Evolutionary conservation across 2,113 vertebrate species (phyloP), one percentile per base, ranked within the genome.

Genomic region (Hassar affinis): DNA sequence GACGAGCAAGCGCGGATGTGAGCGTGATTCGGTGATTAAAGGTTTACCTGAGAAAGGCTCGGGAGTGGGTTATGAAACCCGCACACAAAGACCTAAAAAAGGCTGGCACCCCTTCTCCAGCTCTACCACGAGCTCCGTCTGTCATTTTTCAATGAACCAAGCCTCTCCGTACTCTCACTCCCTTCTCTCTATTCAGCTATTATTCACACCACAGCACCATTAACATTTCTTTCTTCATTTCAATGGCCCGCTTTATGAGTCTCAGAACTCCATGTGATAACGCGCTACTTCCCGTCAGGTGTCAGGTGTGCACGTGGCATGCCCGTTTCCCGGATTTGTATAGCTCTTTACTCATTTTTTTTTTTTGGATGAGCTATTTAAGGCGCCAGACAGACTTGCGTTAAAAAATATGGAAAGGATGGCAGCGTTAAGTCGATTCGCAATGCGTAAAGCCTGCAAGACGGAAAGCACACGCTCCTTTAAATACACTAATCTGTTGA

Each of bases 401-500:
- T 52, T 4, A 33, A 33, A 52, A 25, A 18, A 51, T 0, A 75
- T 1, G 18, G 15, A 35, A 77, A 77, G 56, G n/a, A 35, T 78
- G 54, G 54, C 35, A 59, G 20, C 52, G 42, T 78, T 78, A 78
- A 59, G 54, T 78, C 54, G 59, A 7, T 78, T 45, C 57, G 75
- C 30, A 57, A 14, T 78, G 10, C 42, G 52, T 78, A 78, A 78
- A 78, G 76, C 54, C 76, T 78, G 20, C 35, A 59, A 57, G 42
- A 33, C 51, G 8, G 51, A 78, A 45, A 15, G 54, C 54, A 78
- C 35, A 59, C n/a, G 76, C 45, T 78, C 76, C 35, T 59, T 6
- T 59, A 78, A 42, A 42, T n/a, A n/a, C 76, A 42, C 76, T 59
- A 38, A 78, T 57, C 76, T 78, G 20, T 78, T 78, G n/a, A 78